Conservation (phyloP, 2,113 vertebrate species). For the Sclerurus mexicanus region DNA sequence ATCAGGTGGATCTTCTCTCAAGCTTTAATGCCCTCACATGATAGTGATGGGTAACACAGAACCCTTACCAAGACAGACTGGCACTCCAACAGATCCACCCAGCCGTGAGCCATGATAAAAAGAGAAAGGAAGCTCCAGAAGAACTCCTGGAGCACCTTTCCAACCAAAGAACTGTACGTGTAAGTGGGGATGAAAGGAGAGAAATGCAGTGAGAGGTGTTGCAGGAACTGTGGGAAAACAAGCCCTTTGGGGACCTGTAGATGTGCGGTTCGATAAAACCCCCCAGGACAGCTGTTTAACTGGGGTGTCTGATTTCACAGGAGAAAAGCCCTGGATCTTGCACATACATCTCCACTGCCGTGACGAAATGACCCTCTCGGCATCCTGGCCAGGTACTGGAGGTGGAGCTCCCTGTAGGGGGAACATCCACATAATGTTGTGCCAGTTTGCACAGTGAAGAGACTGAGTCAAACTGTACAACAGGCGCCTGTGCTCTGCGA, state of each 20-base stretch:
- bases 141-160: not conserved
- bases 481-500: not conserved
- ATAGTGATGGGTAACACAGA: not conserved
- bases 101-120: not conserved
- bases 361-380: not conserved
- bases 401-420: not conserved
- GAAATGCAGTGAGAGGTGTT: not conserved
- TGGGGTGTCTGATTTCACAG: slow-evolving; percentile 7
- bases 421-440: not conserved
- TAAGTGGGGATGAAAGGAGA: not conserved
- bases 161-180: not conserved
- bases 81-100: not conserved
- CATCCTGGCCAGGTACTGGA: not conserved
- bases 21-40: not conserved
- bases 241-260: slow-evolving; percentile 31
- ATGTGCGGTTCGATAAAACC: slow-evolving; percentile 46
- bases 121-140: not conserved
- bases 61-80: not conserved
- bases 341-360: not conserved
- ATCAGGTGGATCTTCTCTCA: not conserved
- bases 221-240: not conserved
- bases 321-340: not conserved
- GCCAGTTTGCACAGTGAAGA: not conserved
- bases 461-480: not conserved
- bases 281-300: slow-evolving; percentile 22